Evolutionary conservation across 1,140 invertebrate species (phyloP), one percentile per base, ranked within the genome.

Genomic region (Goniozus legneri): DNA sequence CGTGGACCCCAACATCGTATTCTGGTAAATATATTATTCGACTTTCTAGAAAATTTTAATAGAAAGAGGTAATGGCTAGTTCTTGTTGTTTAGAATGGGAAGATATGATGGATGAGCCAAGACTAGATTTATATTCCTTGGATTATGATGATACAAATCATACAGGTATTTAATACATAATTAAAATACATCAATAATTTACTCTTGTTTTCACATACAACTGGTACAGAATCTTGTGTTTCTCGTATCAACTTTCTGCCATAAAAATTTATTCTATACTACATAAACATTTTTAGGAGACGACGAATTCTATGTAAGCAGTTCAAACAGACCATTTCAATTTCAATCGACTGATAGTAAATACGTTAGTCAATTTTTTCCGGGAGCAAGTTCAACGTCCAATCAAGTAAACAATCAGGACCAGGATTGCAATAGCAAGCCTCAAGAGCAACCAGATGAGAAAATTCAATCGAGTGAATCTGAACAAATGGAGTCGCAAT

Each of bases 231-330:
- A 47, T 21, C 13, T 35, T 21, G 12, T 24, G 13, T 13, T 27
- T 27, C n/a, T 32, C n/a, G 2, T 3, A 40, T 15, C 1, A 16
- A 27, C 12, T 27, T 30, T 44, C 10, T 12, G 15, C 10, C 12
- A 36, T 33, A 2, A 20, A 33, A 39, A 27, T 38, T 41, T 43
- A 14, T 54, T 52, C 24, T 34, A 44, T 7, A 8, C 54, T n/a
- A n/a, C n/a, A n/a, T n/a, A n/a, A n/a, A n/a, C n/a, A n/a, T n/a
- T n/a, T 60, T 18, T 36, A 70, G 69, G 58, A 47, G 81, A 81
- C 44, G 82, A 85, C 49, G 84, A 86, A 54, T 86, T 86, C 67
- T 86, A 82, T 66, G 83, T 87, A 43, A 85, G 82, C 45, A 84
- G 84, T 52, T 85, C 84, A 14, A 80, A 81, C 53, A 78, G 82